Evolutionary conservation across 2,888 invertebrate species (phyloP), one percentile per base, ranked within the genome.

Genomic region (Chymomyza caudatula): DNA sequence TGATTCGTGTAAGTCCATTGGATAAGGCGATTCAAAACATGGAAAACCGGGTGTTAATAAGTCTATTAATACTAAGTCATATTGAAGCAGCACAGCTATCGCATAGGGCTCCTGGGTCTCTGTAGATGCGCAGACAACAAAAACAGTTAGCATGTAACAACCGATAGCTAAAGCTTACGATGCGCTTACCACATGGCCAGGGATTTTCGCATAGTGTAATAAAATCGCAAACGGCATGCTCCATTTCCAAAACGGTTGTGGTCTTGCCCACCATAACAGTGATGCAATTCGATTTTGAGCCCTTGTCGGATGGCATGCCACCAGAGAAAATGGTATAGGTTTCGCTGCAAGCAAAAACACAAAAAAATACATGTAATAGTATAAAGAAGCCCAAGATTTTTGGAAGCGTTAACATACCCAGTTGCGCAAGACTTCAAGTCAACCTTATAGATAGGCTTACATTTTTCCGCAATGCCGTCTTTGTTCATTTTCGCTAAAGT

Each of bases 1-100:
- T 60, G 98, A 98, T 92, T 99, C 99, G 92, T 99, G 99, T 81
- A 99, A 93, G 92, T 99, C 99, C 98, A 99, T 98, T 71, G 99
- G 97, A 92, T 99, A 99, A 52, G 99, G 99, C 92, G 98, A 98
- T 92, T 99, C 98, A 92, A 98, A 97, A 92, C 98, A 98, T 22
- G 99, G 99, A 92, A 98, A 99, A 89, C 98, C 98, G 67, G 96
- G 94, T 57, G 97, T 95, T 89, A 95, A 95, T 88, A 99, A 94
- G 92, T 99, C 99, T 90, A 99, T 97, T 88, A 99, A 96, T 90
- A 99, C 98, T 90, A 99, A 93, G 92, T 99, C 99, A 92, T 97
- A 97, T 92, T 98, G 97, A 82, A 99, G 94, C 69, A 99, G 93
- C 83, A 99, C 99, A 88, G 98, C 97, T 90, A 99, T 96, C 88